These are phyloP conservation scores for Acanthurus lineatus DNA, from an alignment of 2,797 vertebrate species.

Conservation along the genomic window DNA sequence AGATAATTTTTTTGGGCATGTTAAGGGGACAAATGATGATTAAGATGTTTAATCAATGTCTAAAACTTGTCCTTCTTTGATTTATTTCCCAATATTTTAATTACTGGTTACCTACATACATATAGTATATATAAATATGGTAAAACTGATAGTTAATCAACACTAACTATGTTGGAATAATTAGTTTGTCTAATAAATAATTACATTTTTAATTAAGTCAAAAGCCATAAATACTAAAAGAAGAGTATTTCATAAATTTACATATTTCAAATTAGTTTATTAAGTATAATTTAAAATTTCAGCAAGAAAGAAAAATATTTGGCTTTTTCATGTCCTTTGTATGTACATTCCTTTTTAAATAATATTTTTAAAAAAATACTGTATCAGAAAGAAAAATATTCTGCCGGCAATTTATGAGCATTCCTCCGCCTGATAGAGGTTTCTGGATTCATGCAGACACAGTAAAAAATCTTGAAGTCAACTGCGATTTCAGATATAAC, in stretches of 20 bases:
- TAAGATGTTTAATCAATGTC: slow-evolving; percentile 58
- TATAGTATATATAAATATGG: too few species aligned
- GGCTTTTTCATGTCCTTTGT: not conserved
- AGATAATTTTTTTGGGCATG: slow-evolving; percentile 52
- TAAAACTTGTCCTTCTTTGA: slow-evolving; percentile 36
- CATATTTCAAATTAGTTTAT: slow-evolving; percentile 2
- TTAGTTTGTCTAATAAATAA: not conserved
- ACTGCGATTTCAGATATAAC: slow-evolving; percentile 86
- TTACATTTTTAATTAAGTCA: not conserved
- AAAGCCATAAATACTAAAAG: not conserved
- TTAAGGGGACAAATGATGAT: slow-evolving; percentile 39
- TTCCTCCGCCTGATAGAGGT: slow-evolving; percentile 74
- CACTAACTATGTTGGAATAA: slow-evolving; percentile 7
- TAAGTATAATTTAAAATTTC: slow-evolving; percentile 13
- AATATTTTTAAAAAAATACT: slow-evolving; percentile 17
- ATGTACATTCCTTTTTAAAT: slow-evolving; percentile 23
- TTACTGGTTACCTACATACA: slow-evolving; percentile 2
- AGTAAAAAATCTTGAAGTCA: slow-evolving; percentile 83
- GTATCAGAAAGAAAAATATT: slow-evolving; percentile 57
- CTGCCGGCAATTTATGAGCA: slow-evolving; percentile 73
- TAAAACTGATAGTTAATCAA: slow-evolving; percentile 14
- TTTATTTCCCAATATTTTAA: slow-evolving; percentile 25
- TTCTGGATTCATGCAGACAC: slow-evolving; percentile 77
- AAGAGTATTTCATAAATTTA: not conserved
- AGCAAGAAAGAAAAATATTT: not conserved